Evolutionary conservation across 1,140 invertebrate genomes (phyloP).

Genomic region (Scaptodrosophila lebanonensis): DNA sequence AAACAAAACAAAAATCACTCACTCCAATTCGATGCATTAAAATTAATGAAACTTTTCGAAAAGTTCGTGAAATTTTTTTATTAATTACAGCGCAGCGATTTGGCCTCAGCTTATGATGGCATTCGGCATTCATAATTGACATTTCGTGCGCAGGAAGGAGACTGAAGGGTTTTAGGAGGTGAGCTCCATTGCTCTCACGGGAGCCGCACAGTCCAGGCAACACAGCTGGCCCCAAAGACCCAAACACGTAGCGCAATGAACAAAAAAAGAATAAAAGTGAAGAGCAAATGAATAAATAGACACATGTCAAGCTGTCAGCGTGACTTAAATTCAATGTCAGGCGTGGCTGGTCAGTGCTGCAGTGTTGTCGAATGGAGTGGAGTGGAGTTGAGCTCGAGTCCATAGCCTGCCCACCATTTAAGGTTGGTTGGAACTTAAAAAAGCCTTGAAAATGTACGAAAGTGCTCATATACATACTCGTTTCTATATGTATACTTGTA

Average conservation of each 20-base stretch:
- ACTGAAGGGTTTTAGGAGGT: no score
- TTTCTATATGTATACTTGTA: no score
- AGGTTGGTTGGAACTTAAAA: background rate
- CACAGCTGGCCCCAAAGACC: no score
- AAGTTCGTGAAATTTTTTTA: background rate
- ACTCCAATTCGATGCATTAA: background rate
- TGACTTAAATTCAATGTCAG: conserved; percentile 53
- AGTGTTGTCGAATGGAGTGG: no score
- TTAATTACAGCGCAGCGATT: background rate
- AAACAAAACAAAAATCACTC: no score
- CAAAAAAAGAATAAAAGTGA: no score
- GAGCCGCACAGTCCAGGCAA: no score
- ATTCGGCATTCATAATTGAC: conserved; percentile 34
- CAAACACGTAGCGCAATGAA: no score
- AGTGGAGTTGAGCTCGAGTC: no score
- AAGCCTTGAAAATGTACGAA: conserved; percentile 23
- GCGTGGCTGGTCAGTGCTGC: background rate
- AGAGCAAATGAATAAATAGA: conserved; percentile 28
- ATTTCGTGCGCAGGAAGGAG: no score
- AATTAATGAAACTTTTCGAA: conserved; percentile 1
- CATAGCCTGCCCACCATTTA: no score
- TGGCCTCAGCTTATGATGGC: background rate
- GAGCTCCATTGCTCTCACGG: no score
- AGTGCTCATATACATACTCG: conserved; percentile 6
- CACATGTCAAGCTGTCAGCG: conserved; percentile 52